Evolutionary conservation across 2,797 vertebrate genomes (phyloP).

Genomic region (Luscinia luscinia): DNA sequence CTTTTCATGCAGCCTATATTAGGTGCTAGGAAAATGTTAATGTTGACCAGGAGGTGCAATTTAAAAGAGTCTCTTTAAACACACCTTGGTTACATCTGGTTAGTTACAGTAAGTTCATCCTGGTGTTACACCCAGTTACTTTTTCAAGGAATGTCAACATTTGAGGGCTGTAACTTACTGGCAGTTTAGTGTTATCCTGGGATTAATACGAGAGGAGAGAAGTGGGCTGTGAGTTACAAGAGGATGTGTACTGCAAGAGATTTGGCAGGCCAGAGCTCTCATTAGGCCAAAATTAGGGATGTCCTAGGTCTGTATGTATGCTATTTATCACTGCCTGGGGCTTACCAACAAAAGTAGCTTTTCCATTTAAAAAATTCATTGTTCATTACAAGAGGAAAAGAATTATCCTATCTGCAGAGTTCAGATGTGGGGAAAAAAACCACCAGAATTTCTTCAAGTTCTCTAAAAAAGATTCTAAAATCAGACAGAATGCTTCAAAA

Average conservation of each 20-base stretch:
- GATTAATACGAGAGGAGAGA: constrained; percentile 30
- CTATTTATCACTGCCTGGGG: not conserved
- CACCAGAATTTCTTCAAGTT: not conserved
- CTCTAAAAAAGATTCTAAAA: not conserved
- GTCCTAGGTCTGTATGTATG: constrained; percentile 2
- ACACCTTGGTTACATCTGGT: constrained; percentile 39
- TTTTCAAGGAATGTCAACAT: constrained; percentile 46
- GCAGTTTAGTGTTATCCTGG: constrained; percentile 53
- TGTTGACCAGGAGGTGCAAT: constrained; percentile 1
- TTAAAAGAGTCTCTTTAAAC: constrained; percentile 35
- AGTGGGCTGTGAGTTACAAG: constrained; percentile 9
- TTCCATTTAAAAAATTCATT: constrained; percentile 46
- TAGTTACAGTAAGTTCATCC: constrained; percentile 30
- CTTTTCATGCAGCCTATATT: constrained; percentile 44
- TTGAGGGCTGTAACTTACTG: not conserved
- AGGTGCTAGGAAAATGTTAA: not conserved
- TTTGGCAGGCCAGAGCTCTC: constrained; percentile 48
- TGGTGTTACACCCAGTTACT: not conserved
- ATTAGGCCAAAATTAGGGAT: constrained; percentile 44
- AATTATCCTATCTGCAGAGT: not conserved
- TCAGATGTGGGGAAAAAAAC: not conserved
- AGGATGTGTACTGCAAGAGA: constrained; percentile 30
- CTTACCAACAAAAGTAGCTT: constrained; percentile 42
- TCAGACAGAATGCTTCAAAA: not conserved
- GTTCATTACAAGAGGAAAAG: constrained; percentile 17